These are phyloP conservation scores for Cremastinae sp. DNA, from an alignment of 2,888 invertebrate genomes.

Conservation along the genomic window DNA sequence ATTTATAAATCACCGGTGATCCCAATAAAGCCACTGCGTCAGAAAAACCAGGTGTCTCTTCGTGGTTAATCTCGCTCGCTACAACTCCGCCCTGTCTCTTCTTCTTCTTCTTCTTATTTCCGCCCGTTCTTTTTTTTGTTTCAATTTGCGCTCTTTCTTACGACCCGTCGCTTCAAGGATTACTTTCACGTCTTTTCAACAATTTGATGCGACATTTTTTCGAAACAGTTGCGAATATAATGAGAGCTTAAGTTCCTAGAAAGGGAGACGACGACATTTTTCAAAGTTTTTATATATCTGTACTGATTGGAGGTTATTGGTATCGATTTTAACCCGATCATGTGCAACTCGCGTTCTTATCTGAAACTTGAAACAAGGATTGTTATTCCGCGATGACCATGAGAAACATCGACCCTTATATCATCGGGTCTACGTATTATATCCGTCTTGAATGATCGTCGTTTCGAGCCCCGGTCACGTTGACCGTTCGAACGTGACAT, in stretches of 20 bases:
- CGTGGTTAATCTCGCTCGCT: constrained; percentile 57
- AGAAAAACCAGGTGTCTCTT: constrained; percentile 61
- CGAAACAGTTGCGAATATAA: constrained; percentile 13
- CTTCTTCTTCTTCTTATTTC: constrained; percentile 26
- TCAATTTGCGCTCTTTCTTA: constrained; percentile 13
- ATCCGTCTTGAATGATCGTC: constrained; percentile 41
- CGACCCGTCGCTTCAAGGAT: constrained; percentile 37
- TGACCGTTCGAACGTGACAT: constrained; percentile 59
- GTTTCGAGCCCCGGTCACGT: constrained; percentile 55
- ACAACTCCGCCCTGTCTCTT: constrained; percentile 28
- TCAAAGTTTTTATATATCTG: not conserved
- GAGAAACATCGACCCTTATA: constrained; percentile 41
- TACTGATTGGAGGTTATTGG: constrained; percentile 11
- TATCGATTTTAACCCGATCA: constrained; percentile 19
- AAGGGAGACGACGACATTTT: constrained; percentile 30
- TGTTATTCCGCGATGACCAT: constrained; percentile 51
- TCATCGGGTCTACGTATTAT: constrained; percentile 49
- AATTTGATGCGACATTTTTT: constrained; percentile 18
- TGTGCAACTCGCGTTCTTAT: constrained; percentile 22
- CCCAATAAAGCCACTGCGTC: constrained; percentile 61
- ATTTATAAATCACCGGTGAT: constrained; percentile 60
- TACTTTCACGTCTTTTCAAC: constrained; percentile 51
- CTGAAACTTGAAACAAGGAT: constrained; percentile 39
- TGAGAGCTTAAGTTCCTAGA: constrained; percentile 39
- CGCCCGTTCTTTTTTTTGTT: constrained; percentile 24